phyloP scores from a whole-genome alignment of 2,113 vertebrate species.

The Brachyistius frenatus region DNA sequence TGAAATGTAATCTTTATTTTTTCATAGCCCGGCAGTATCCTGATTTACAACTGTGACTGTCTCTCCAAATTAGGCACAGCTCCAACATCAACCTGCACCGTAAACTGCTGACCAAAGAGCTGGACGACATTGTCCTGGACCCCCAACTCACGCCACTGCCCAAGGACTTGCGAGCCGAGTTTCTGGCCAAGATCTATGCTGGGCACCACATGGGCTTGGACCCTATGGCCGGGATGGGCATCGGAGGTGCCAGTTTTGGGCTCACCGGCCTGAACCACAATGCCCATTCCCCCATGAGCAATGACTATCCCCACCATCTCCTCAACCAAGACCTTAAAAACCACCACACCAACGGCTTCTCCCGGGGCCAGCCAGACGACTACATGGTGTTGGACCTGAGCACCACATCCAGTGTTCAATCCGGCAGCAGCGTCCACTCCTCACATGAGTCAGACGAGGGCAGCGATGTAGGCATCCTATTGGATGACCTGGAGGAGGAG shows the following conservation, averaged over 20 bases:
- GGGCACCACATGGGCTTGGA: conserved; percentile 93
- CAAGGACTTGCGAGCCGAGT: conserved; percentile 95
- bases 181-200: conserved; percentile 97
- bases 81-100: conserved; percentile 99
- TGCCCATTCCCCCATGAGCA: conserved; percentile 88
- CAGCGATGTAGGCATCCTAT: conserved; percentile 96
- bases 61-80: conserved; percentile 90
- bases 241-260: conserved; percentile 63
- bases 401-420: conserved; percentile 96
- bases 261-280: conserved; percentile 81
- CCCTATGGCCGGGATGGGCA: conserved; percentile 69
- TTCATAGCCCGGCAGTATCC: background rate
- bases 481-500: conserved; percentile 91
- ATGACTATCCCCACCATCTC: conserved; percentile 86
- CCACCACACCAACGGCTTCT: conserved; percentile 90
- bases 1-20: background rate
- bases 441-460: conserved; percentile 96
- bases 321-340: conserved; percentile 63
- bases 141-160: conserved; percentile 93
- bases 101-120: conserved; percentile 99
- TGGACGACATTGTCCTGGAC: conserved; percentile 99
- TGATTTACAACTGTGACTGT: conserved; percentile 35
- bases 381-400: conserved; percentile 98
- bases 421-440: conserved; percentile 96
- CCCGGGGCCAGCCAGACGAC: conserved; percentile 90